These are phyloP conservation scores for Campoletis sonorensis DNA, from an alignment of 1,140 invertebrate species.

Conservation along the genomic window DNA sequence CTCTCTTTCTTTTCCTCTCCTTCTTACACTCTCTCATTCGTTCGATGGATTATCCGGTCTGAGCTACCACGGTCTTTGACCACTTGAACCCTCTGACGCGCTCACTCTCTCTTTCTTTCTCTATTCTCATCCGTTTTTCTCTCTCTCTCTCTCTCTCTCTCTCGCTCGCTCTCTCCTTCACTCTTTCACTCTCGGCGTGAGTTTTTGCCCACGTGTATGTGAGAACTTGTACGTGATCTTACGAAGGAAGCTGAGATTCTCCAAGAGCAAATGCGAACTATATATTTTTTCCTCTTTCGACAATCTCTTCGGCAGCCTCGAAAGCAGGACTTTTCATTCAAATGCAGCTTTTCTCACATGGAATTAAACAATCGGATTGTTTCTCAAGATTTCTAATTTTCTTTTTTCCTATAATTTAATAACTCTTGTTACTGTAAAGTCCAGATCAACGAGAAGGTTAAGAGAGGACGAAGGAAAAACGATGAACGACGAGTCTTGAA, in stretches of 20 bases:
- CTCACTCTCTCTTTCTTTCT: neutral
- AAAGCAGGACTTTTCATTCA: neutral
- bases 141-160: conserved; percentile 2
- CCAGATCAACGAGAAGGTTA: no score
- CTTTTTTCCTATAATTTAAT: neutral
- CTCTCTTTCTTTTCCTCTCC: neutral
- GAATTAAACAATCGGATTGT: neutral
- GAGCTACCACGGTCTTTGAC: conserved; percentile 8
- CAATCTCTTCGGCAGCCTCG: neutral
- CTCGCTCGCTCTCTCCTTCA: neutral
- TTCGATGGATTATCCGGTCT: conserved; percentile 18
- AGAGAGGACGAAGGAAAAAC: neutral
- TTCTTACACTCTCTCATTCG: conserved; percentile 1
- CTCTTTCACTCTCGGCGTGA: neutral
- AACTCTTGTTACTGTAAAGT: no score
- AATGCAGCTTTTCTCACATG: no score
- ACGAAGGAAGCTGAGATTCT: neutral
- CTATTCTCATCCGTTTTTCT: no score
- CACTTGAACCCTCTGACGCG: conserved; percentile 1
- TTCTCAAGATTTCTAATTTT: neutral
- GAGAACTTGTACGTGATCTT: conserved; percentile 10
- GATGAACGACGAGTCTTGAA: neutral
- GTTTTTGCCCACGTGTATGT: conserved; percentile 13
- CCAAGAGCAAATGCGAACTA: neutral
- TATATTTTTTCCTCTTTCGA: neutral